phyloP scores from a whole-genome alignment of 35 echinoderm and acorn worm genomes.

The Apostichopus californicus region DNA sequence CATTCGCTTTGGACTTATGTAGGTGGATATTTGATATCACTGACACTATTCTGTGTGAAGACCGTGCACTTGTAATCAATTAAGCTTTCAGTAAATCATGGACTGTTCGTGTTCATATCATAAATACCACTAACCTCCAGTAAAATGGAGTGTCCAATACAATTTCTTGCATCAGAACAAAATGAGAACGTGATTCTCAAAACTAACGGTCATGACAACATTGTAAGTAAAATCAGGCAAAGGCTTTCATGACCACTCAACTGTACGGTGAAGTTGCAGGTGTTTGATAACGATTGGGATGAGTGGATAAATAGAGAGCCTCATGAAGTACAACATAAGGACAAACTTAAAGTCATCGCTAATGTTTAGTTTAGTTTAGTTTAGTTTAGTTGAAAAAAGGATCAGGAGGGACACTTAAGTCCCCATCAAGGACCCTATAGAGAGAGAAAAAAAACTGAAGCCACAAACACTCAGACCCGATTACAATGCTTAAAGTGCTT shows the following conservation, averaged over 20 bases:
- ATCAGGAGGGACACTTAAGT: no score
- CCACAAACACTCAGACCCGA: no score
- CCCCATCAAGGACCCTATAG: no score
- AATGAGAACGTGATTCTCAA: not conserved
- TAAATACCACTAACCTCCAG: not conserved
- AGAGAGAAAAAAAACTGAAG: no score
- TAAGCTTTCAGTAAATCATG: not conserved
- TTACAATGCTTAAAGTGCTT: no score
- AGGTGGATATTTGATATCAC: no score
- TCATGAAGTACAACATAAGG: not conserved
- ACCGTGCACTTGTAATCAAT: not conserved
- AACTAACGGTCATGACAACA: not conserved
- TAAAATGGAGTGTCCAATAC: not conserved
- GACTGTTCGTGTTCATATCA: not conserved
- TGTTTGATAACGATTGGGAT: conserved; percentile 18
- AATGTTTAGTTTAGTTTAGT: no score
- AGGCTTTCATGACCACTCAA: not conserved
- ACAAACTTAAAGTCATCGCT: not conserved
- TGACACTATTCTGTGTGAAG: no score
- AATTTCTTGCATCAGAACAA: not conserved
- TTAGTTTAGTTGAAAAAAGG: no score
- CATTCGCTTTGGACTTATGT: not conserved
- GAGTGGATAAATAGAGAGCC: conserved; percentile 30
- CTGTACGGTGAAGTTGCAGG: not conserved
- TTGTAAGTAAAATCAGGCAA: not conserved